phyloP scores from a whole-genome alignment of 2,797 vertebrate genomes.

The Pseudochromis fuscus region DNA sequence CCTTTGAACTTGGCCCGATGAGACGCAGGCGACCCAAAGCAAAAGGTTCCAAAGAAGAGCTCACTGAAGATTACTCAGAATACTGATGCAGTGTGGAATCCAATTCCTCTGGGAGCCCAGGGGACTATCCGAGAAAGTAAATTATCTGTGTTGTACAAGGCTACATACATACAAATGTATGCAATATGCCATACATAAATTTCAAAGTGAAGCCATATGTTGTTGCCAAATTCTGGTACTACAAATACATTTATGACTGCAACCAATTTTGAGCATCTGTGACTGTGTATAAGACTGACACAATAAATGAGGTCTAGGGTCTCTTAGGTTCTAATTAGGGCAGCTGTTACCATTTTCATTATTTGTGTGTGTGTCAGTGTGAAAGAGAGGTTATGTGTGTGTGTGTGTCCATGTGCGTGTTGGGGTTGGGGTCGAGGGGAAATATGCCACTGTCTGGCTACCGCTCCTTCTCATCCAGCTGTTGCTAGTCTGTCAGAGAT shows the following conservation, averaged over 20 bases:
- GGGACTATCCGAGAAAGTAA: constrained; percentile 82
- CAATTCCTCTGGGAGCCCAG: constrained; percentile 80
- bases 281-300: constrained; percentile 53
- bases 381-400: constrained; percentile 28
- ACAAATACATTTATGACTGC: constrained; percentile 39
- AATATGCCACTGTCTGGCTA: constrained; percentile 69
- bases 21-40: constrained; percentile 81
- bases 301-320: constrained; percentile 74
- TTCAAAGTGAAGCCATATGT: constrained; percentile 50
- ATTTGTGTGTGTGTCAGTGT: constrained; percentile 58
- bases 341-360: constrained; percentile 77
- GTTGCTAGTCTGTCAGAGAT: constrained; percentile 83
- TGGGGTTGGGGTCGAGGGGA: constrained; percentile 22
- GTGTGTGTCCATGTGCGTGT: constrained; percentile 21
- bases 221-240: constrained; percentile 47
- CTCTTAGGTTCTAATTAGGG: constrained; percentile 82
- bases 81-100: constrained; percentile 84
- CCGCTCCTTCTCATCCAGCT: constrained; percentile 82
- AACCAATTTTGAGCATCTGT: constrained; percentile 48
- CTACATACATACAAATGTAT: constrained; percentile 74
- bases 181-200: constrained; percentile 45
- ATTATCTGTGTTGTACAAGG: constrained; percentile 75
- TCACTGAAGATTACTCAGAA: constrained; percentile 86
- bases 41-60: constrained; percentile 83
- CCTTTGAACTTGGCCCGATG: constrained; percentile 86